phyloP scores from a whole-genome alignment of 2,797 vertebrate species.

The Cossypha niveicapilla region DNA sequence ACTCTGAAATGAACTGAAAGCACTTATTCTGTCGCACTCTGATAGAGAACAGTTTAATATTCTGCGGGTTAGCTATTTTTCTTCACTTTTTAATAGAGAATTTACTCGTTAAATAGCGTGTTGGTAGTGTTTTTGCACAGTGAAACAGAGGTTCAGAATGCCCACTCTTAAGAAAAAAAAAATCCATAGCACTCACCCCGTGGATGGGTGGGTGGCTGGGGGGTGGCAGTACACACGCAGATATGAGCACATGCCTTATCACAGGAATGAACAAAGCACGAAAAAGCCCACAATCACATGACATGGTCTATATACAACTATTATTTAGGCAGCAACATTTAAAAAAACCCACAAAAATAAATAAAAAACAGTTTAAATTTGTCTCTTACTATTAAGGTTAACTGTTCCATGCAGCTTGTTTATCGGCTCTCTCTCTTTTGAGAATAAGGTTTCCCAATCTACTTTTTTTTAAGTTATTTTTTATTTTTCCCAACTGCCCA shows the following conservation, averaged over 20 bases:
- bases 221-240: slow-evolving; percentile 20
- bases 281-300: slow-evolving; percentile 62
- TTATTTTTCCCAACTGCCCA: slow-evolving; percentile 56
- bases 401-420: not conserved
- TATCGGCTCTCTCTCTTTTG: not conserved
- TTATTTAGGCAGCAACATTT: not conserved
- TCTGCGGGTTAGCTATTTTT: slow-evolving; percentile 55
- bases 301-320: slow-evolving; percentile 37
- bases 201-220: not conserved
- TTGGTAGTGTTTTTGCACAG: slow-evolving; percentile 55
- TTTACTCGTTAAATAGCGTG: slow-evolving; percentile 62
- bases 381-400: not conserved
- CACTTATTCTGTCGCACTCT: slow-evolving; percentile 72
- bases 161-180: not conserved
- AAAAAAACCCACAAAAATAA: not conserved
- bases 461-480: slow-evolving; percentile 35
- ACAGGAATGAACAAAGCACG: slow-evolving; percentile 66
- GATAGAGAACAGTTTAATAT: slow-evolving; percentile 74
- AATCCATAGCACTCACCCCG: slow-evolving; percentile 30
- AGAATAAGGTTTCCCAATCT: slow-evolving; percentile 17
- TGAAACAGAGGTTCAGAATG: slow-evolving; percentile 51
- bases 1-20: slow-evolving; percentile 76
- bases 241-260: slow-evolving; percentile 47
- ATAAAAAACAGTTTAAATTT: not conserved
- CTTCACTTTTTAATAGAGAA: slow-evolving; percentile 69